Conservation (phyloP, 92 coral and sea anemone genomes). For the Umimayanthus kanabou region DNA sequence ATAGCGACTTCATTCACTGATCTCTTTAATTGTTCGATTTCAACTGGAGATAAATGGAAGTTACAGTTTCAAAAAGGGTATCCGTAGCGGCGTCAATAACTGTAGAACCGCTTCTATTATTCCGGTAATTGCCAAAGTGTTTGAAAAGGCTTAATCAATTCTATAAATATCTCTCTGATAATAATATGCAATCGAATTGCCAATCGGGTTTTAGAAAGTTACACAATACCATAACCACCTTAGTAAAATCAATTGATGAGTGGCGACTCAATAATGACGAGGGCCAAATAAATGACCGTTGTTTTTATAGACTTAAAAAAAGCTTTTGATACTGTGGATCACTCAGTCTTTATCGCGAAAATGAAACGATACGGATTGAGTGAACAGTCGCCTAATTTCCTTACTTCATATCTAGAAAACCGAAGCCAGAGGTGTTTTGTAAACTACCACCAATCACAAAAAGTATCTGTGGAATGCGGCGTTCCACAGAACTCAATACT, state of each 20-base stretch:
- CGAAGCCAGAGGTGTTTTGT: constrained; percentile 17
- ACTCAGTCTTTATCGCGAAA: constrained; percentile 4
- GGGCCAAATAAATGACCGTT: too few species aligned
- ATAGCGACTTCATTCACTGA: background rate
- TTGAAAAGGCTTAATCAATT: constrained; percentile 27
- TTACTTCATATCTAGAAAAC: constrained; percentile 26
- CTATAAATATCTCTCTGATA: constrained; percentile 19
- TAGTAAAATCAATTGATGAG: constrained; percentile 26
- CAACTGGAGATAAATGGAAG: background rate
- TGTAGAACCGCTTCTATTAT: constrained; percentile 15
- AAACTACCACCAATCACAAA: constrained; percentile 1
- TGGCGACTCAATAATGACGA: background rate
- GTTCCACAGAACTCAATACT: constrained; percentile 34
- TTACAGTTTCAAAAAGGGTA: background rate
- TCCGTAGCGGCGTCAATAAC: background rate
- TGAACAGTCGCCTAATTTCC: background rate
- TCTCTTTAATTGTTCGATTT: constrained; percentile 10
- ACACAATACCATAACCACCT: constrained; percentile 27
- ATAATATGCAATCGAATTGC: constrained; percentile 23
- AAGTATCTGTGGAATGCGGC: constrained; percentile 9
- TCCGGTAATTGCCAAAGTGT: constrained; percentile 22
- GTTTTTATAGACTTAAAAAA: constrained; percentile 23
- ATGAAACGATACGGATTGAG: constrained; percentile 12
- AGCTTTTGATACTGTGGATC: constrained; percentile 23
- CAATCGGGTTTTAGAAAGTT: constrained; percentile 27